phyloP scores from a whole-genome alignment of 2,888 invertebrate genomes.

The Scaeva pyrastri region DNA sequence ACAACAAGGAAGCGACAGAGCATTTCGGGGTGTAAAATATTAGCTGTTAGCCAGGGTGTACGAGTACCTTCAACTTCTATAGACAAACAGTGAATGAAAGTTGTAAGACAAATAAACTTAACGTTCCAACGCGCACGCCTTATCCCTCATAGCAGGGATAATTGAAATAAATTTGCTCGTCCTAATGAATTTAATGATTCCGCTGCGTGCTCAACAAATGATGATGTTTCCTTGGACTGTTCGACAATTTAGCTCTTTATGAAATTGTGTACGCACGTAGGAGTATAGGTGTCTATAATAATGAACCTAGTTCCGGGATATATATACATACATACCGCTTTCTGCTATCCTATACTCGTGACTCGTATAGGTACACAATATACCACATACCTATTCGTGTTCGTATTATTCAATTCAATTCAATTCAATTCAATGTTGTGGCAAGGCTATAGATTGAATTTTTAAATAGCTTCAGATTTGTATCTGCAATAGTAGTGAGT shows the following conservation, averaged over 20 bases:
- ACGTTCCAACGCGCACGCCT: conserved; percentile 47
- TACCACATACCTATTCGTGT: no score
- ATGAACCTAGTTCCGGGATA: conserved; percentile 47
- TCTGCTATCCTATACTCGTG: no score
- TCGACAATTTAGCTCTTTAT: conserved; percentile 28
- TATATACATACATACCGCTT: neutral
- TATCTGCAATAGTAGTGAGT: conserved; percentile 34
- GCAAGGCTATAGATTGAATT: conserved; percentile 55
- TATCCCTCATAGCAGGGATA: conserved; percentile 40
- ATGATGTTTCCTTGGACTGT: conserved; percentile 32
- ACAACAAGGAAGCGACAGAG: conserved; percentile 10
- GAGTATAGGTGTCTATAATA: conserved; percentile 19
- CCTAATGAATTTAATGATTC: conserved; percentile 66
- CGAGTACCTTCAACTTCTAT: conserved; percentile 28
- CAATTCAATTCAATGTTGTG: conserved; percentile 27
- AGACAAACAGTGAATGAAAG: conserved; percentile 48
- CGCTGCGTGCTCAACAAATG: conserved; percentile 42
- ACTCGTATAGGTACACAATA: no score
- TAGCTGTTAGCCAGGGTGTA: neutral
- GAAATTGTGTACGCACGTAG: conserved; percentile 39
- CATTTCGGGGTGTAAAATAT: conserved; percentile 30
- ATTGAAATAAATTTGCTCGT: conserved; percentile 68
- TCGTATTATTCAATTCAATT: neutral
- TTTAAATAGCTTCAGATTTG: conserved; percentile 60
- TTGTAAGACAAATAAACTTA: conserved; percentile 52